phyloP scores from a whole-genome alignment of 2,113 vertebrate species.

The Xenus cinereus region DNA sequence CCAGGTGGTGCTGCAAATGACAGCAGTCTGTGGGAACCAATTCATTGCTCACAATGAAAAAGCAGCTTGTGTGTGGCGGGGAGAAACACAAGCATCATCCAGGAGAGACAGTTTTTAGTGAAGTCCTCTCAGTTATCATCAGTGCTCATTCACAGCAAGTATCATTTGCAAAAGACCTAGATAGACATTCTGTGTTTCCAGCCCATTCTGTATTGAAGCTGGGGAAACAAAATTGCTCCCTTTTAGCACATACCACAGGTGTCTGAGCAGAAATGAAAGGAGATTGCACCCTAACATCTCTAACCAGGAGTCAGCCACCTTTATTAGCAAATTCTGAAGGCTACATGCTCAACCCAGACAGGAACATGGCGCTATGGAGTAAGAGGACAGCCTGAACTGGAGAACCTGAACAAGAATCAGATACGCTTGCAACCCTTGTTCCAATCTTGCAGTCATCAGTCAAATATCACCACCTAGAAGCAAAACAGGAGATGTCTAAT shows the following conservation, averaged over 20 bases:
- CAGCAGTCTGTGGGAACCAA: background rate
- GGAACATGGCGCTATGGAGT: background rate
- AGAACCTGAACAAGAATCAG: background rate
- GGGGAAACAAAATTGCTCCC: background rate
- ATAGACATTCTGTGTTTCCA: background rate
- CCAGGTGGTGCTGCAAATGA: background rate
- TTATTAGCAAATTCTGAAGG: background rate
- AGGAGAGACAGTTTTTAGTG: background rate
- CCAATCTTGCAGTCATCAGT: background rate
- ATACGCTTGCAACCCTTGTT: background rate
- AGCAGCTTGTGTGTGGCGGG: background rate
- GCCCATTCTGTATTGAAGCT: background rate
- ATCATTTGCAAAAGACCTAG: background rate
- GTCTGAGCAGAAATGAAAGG: background rate
- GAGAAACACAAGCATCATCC: background rate
- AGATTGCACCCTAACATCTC: background rate
- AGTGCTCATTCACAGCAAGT: background rate
- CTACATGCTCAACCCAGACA: background rate
- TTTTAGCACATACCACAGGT: background rate
- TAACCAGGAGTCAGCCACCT: background rate
- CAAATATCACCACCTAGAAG: background rate
- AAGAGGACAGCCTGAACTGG: background rate
- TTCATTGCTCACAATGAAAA: background rate
- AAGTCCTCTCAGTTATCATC: background rate
- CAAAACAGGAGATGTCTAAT: background rate